Conservation (phyloP, 2,113 vertebrate genomes). For the Centropus unirufus region DNA sequence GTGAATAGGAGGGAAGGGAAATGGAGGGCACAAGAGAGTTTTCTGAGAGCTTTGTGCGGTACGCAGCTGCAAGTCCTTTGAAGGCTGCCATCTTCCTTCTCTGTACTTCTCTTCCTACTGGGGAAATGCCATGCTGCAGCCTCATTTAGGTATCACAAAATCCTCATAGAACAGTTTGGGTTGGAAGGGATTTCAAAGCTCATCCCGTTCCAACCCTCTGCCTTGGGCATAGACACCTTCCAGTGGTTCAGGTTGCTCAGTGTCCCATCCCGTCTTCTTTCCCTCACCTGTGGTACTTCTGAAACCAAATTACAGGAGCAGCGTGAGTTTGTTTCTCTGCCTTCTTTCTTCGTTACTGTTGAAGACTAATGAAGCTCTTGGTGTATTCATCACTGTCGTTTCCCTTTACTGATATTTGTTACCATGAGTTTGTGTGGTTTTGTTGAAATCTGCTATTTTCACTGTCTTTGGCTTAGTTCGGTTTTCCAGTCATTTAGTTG, state of each 20-base stretch:
- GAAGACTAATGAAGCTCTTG: no score
- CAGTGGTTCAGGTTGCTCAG: no score
- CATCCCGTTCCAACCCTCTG: no score
- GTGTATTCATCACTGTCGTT: background rate
- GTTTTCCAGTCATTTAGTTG: background rate
- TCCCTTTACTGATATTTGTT: background rate
- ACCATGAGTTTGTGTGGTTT: background rate
- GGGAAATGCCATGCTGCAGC: background rate
- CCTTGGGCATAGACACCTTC: no score
- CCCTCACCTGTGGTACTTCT: background rate
- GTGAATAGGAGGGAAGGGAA: background rate
- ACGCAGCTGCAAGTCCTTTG: background rate
- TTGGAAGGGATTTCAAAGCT: no score
- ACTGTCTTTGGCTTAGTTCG: background rate
- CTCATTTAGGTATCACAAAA: no score
- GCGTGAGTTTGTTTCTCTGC: background rate
- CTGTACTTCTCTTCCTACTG: background rate
- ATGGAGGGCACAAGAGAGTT: fast-evolving
- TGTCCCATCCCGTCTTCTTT: background rate
- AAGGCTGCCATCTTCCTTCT: background rate
- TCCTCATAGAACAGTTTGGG: no score
- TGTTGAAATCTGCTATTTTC: background rate
- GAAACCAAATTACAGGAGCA: background rate
- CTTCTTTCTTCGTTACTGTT: background rate
- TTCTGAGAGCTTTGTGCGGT: background rate